A percentile compares a stretch with the other conserved stretches of the same genome.
phyloP scores from a whole-genome alignment of 92 coral and sea anemone genomes.

The Galaxea fascicularis region DNA sequence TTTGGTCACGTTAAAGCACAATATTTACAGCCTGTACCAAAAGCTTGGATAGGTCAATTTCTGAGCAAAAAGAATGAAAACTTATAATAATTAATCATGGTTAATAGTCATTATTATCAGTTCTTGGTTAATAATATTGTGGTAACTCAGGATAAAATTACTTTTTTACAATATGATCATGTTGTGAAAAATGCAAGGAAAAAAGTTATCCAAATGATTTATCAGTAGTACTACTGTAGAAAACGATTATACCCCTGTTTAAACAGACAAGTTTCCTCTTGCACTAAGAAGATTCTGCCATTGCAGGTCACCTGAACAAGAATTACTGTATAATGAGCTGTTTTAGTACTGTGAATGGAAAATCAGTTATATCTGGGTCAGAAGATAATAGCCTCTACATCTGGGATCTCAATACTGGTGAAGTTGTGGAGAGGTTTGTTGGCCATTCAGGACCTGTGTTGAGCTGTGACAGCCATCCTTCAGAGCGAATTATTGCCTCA shows the following conservation, averaged over 20 bases:
- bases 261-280: background rate
- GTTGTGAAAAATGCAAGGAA: too few species aligned
- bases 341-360: slow-evolving; percentile 52
- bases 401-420: slow-evolving; percentile 60
- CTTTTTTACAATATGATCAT: too few species aligned
- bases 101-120: too few species aligned
- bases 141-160: too few species aligned
- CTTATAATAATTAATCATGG: too few species aligned
- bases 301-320: slow-evolving; percentile 67
- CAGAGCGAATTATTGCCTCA: slow-evolving; percentile 50
- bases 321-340: slow-evolving; percentile 60
- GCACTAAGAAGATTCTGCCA: background rate
- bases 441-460: slow-evolving; percentile 55
- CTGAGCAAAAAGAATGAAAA: too few species aligned
- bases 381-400: slow-evolving; percentile 52
- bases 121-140: too few species aligned
- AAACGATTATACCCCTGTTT: too few species aligned
- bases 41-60: too few species aligned
- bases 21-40: too few species aligned
- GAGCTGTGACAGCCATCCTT: slow-evolving; percentile 60
- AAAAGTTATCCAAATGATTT: background rate
- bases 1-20: too few species aligned
- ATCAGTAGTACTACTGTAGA: background rate
- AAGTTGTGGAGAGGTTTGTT: slow-evolving; percentile 36
- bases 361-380: slow-evolving; percentile 66